A percentile compares a stretch with the other conserved stretches of the same genome.
These are phyloP conservation scores for Diploscapter pachys DNA, from an alignment of 1,140 invertebrate species.

Conservation along the genomic window DNA sequence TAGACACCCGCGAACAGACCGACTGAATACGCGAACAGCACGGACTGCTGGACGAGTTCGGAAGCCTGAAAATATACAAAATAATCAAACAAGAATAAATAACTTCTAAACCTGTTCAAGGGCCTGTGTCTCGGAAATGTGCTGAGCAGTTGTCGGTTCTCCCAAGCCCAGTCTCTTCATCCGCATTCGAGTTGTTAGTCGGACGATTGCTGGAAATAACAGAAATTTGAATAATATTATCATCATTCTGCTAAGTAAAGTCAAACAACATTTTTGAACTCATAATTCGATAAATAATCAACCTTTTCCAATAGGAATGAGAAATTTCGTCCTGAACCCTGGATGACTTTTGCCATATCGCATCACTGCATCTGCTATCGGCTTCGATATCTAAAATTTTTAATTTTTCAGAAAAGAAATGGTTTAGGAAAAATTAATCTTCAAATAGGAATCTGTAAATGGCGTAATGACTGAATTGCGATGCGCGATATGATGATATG, in stretches of 20 bases:
- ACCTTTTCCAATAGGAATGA: slow-evolving; percentile 35
- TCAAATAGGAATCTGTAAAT: too few relatives aligned
- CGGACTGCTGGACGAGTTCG: slow-evolving; percentile 37
- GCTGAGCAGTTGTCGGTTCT: slow-evolving; percentile 9
- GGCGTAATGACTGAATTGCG: too few relatives aligned
- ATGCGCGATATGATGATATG: too few relatives aligned
- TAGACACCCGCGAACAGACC: slow-evolving; percentile 37
- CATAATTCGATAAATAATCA: background rate
- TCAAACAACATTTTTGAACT: background rate
- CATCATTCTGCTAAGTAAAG: background rate
- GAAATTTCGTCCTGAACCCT: slow-evolving; percentile 23
- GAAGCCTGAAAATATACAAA: slow-evolving; percentile 31
- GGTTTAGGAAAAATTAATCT: background rate
- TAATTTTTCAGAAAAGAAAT: background rate
- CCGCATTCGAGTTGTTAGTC: slow-evolving; percentile 30
- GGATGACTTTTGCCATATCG: slow-evolving; percentile 39
- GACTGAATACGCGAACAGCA: slow-evolving; percentile 37
- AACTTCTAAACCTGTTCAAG: slow-evolving; percentile 27
- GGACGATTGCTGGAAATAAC: slow-evolving; percentile 27
- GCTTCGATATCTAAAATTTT: slow-evolving; percentile 28
- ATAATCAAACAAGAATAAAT: background rate
- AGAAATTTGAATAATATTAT: background rate
- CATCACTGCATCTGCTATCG: slow-evolving; percentile 34
- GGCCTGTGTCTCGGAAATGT: slow-evolving; percentile 33
- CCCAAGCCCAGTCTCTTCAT: slow-evolving; percentile 35